Evolutionary conservation across 2,888 invertebrate genomes (phyloP).

Genomic region (Drosophila melanosoma): DNA sequence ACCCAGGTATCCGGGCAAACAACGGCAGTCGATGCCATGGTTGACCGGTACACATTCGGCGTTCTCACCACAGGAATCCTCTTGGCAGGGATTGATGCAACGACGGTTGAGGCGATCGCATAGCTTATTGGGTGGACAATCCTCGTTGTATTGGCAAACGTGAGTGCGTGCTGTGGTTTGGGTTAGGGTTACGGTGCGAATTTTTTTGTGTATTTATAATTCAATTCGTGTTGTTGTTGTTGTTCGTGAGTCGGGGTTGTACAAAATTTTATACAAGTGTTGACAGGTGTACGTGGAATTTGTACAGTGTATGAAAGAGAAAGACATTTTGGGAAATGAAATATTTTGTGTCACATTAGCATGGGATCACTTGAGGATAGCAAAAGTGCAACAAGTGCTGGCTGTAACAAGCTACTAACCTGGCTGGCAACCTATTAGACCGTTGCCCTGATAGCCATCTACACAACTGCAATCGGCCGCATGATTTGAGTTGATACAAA

Average conservation of each 20-base stretch:
- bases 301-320: conserved; percentile 82
- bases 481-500: conserved; percentile 95
- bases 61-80: conserved; percentile 92
- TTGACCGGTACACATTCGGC: conserved; percentile 91
- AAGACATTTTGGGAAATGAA: conserved; percentile 37
- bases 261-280: conserved; percentile 71
- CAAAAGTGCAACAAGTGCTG: conserved; percentile 50
- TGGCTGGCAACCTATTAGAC: conserved; percentile 92
- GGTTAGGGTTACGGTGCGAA: conserved; percentile 52
- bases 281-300: conserved; percentile 69
- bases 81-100: conserved; percentile 92
- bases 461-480: conserved; percentile 94
- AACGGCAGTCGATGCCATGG: conserved; percentile 91
- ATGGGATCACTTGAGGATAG: conserved; percentile 46
- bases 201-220: conserved; percentile 68
- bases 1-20: conserved; percentile 90
- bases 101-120: conserved; percentile 94
- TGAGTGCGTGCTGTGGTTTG: conserved; percentile 65
- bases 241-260: conserved; percentile 49
- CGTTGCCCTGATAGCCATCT: conserved; percentile 95
- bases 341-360: conserved; percentile 68
- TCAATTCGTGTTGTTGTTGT: conserved; percentile 52
- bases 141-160: conserved; percentile 95
- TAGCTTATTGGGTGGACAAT: conserved; percentile 93
- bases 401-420: conserved; percentile 86